Conservation (phyloP, 2,888 invertebrate genomes). For the Epistrophe grossulariae region DNA sequence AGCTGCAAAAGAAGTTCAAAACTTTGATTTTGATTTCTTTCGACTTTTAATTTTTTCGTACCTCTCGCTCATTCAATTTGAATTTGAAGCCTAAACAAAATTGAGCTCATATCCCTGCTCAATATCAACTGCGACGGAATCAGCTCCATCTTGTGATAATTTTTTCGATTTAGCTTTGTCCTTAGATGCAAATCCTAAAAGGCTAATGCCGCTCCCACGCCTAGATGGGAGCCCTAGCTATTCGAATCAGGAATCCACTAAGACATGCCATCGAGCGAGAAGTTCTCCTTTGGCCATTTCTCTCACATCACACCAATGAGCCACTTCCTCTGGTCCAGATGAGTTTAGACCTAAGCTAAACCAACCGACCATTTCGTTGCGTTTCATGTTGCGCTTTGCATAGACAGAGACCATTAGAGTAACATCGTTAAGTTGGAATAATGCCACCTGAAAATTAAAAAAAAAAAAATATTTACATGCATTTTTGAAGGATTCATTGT, state of each 20-base stretch:
- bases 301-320: conserved; percentile 97
- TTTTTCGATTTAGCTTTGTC: conserved; percentile 82
- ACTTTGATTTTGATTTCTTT: conserved; percentile 37
- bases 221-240: conserved; percentile 83
- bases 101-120: conserved; percentile 82
- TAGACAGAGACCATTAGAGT: conserved; percentile 97
- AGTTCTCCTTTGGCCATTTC: conserved; percentile 94
- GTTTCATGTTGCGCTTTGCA: conserved; percentile 95
- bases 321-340: conserved; percentile 95
- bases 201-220: conserved; percentile 80
- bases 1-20: conserved; percentile 51
- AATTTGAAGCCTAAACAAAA: conserved; percentile 79
- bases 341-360: conserved; percentile 96
- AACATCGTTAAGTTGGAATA: conserved; percentile 97
- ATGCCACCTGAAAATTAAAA: conserved; percentile 88
- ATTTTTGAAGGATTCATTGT: background rate
- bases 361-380: conserved; percentile 99
- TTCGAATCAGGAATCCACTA: conserved; percentile 90
- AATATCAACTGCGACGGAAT: conserved; percentile 82
- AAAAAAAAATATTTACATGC: background rate
- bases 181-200: conserved; percentile 81
- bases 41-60: conserved; percentile 40
- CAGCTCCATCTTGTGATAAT: conserved; percentile 74
- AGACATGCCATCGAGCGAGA: conserved; percentile 96
- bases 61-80: conserved; percentile 46